Evolutionary conservation across 2,888 invertebrate genomes (phyloP), one percentile per base, ranked within the genome.

Genomic region (Meiosimyza decipiens): DNA sequence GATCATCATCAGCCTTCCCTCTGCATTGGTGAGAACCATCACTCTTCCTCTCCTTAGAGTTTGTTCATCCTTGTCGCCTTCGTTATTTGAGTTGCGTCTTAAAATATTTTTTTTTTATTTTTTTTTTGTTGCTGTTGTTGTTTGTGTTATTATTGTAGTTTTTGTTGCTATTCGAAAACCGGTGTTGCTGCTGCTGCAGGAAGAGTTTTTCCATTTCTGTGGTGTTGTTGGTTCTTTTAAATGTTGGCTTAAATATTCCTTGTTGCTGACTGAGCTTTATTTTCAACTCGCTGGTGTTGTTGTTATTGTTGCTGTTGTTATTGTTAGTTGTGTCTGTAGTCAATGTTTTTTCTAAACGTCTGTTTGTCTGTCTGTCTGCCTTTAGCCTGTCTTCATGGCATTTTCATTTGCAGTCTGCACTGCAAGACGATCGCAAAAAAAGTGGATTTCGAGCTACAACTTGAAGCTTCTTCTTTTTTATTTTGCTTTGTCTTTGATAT

Each of bases 361-460:
- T 40, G 40, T 51, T 33, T 28, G 52, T 28, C 2, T 65, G 52
- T 28, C 52, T 54, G 65, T 33, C 67, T 64, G 68, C 51, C 62
- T 60, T 60, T 54, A 40, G 57, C 65, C 18, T 57, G 59, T 71
- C 57, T 55, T 62, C 52, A 54, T 65, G 66, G 73, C 73, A 54
- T 73, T 69, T 70, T 73, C 73, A 73, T 70, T 73, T 73, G 54
- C n/a, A 71, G 71, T 47, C 28, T 65, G 54, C 60, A 33, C 15
- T 33, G 52, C 52, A 54, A 71, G 63, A 62, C 33, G n/a, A 11
- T 62, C 28, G 16, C 13, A 55, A 18, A 54, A 55, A 62, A 62
- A 40, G 12, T 60, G 7, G 52, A 51, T 52, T 51, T 62, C 28
- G n/a, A 62, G 67, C 62, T 18, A 49, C 52, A 33, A 62, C 28